Percentiles rank a stretch among this genome's conserved stretches.
These are phyloP conservation scores for Orcinus orca DNA, from an alignment of 2,113 vertebrate genomes.

Conservation along the genomic window DNA sequence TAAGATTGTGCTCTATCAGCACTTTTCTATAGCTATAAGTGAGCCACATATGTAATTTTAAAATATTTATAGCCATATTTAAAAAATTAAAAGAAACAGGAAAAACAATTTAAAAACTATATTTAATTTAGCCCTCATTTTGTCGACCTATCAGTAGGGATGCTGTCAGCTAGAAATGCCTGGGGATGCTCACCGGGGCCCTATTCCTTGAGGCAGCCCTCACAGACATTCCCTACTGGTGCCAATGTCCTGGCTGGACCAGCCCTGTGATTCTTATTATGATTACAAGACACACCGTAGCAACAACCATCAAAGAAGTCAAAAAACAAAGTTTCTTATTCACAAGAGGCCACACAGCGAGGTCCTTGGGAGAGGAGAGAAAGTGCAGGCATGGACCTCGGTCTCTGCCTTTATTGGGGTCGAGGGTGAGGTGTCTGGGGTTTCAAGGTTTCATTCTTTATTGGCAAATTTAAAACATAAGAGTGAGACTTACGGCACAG, in stretches of 20 bases:
- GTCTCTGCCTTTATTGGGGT: not conserved
- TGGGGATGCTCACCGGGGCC: not conserved
- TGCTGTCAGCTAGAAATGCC: not conserved
- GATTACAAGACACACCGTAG: not conserved
- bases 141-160: not conserved
- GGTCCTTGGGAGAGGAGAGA: not conserved
- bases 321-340: not conserved
- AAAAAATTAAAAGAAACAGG: not conserved
- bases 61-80: not conserved
- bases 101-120: not conserved
- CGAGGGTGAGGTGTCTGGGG: not conserved
- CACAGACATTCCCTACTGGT: rapidly evolving
- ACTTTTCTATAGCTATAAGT: not conserved
- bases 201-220: not conserved
- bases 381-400: rapidly evolving
- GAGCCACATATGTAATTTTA: not conserved
- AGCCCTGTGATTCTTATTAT: not conserved
- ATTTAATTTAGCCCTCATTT: not conserved
- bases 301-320: not conserved
- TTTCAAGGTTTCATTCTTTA: not conserved
- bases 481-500: not conserved
- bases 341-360: rapidly evolving
- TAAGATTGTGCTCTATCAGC: not conserved
- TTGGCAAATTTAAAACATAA: not conserved
- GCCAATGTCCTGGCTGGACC: not conserved